Evolutionary conservation across 2,888 invertebrate species (phyloP).

Genomic region (Teleogryllus oceanicus): DNA sequence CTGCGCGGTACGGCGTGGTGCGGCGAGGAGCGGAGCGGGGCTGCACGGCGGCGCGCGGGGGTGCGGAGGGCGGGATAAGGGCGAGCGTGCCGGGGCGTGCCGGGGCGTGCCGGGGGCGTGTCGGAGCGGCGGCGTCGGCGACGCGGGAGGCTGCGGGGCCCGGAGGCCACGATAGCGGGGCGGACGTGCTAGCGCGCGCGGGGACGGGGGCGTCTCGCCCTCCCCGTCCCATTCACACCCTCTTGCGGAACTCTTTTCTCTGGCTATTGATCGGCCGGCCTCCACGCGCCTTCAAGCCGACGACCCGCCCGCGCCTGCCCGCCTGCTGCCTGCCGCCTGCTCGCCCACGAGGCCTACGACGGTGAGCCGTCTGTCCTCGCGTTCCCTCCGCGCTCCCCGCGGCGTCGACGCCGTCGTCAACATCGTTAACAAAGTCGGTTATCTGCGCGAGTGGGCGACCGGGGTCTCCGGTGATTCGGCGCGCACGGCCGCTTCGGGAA

Average conservation of each 20-base stretch:
- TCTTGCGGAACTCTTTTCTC: background rate
- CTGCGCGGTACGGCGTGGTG: background rate
- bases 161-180: background rate
- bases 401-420: background rate
- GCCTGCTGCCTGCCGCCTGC: background rate
- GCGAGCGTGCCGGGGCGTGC: background rate
- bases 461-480: background rate
- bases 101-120: background rate
- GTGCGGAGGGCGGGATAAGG: background rate
- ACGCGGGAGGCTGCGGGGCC: background rate
- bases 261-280: constrained; percentile 7
- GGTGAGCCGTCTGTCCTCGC: background rate
- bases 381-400: background rate
- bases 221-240: background rate
- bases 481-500: background rate
- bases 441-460: background rate
- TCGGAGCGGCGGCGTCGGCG: background rate
- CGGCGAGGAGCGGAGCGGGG: background rate
- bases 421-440: constrained; percentile 18
- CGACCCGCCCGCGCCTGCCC: background rate
- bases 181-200: constrained; percentile 7
- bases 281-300: background rate
- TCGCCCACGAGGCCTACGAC: background rate
- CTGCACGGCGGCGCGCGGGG: background rate
- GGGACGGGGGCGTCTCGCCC: constrained; percentile 4